Conservation (phyloP, 2,113 vertebrate genomes). For the Typhlomys cinereus region DNA sequence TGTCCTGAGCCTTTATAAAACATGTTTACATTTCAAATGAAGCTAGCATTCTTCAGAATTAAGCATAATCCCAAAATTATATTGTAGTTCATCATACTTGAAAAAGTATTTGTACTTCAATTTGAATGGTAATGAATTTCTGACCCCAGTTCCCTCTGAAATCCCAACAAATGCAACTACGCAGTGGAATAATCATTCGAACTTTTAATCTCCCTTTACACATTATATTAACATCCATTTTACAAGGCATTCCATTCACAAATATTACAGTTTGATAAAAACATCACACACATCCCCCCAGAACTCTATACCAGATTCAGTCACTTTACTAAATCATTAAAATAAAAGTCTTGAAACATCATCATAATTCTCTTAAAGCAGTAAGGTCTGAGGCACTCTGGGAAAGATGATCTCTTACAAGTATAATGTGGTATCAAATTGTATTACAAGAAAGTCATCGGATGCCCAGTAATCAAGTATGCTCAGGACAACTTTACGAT, state of each 20-base stretch:
- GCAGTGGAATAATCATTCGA: constrained; percentile 64
- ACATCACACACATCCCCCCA: constrained; percentile 58
- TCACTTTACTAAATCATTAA: constrained; percentile 84
- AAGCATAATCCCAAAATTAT: neutral
- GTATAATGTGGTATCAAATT: constrained; percentile 67
- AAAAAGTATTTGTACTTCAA: constrained; percentile 32
- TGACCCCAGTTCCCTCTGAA: constrained; percentile 33
- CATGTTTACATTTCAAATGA: neutral
- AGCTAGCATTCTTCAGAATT: neutral
- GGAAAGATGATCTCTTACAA: constrained; percentile 79
- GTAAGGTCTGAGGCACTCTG: constrained; percentile 86
- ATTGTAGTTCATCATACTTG: neutral
- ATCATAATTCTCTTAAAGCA: constrained; percentile 82
- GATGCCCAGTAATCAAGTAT: constrained; percentile 68
- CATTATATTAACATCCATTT: constrained; percentile 74
- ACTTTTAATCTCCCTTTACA: constrained; percentile 79
- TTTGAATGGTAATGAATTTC: neutral
- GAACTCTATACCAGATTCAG: constrained; percentile 76
- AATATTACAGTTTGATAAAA: constrained; percentile 83
- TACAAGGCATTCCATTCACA: constrained; percentile 80
- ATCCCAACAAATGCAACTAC: constrained; percentile 52
- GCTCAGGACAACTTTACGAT: constrained; percentile 62
- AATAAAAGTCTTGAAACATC: constrained; percentile 84
- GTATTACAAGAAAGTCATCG: constrained; percentile 68
- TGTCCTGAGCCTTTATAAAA: neutral